These are phyloP conservation scores for Nibea coibor DNA, from an alignment of 2,113 vertebrate genomes.

Conservation along the genomic window DNA sequence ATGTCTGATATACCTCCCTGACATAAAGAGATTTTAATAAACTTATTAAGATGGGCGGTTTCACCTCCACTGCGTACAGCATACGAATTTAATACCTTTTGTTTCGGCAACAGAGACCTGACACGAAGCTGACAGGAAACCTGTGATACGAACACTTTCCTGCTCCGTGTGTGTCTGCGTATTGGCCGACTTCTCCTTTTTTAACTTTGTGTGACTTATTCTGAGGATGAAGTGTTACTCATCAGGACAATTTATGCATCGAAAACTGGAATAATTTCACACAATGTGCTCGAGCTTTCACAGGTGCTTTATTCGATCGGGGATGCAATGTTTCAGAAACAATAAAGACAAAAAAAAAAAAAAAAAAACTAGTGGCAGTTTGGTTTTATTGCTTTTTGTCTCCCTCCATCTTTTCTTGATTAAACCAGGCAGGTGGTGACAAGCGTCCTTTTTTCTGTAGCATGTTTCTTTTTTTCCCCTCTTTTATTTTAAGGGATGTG, in stretches of 20 bases:
- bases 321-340: slow-evolving; percentile 54
- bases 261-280: slow-evolving; percentile 41
- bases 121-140: neutral
- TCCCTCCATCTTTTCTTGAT: slow-evolving; percentile 62
- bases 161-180: neutral
- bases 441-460: slow-evolving; percentile 23
- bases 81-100: neutral
- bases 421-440: slow-evolving; percentile 58
- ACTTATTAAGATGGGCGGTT: neutral
- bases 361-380: slow-evolving; percentile 54
- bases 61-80: neutral
- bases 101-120: neutral
- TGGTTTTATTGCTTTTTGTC: slow-evolving; percentile 73
- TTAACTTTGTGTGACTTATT: slow-evolving; percentile 20
- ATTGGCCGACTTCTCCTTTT: neutral
- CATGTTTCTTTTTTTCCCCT: neutral
- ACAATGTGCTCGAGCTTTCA: slow-evolving; percentile 36
- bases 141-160: neutral
- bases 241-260: slow-evolving; percentile 30
- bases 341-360: slow-evolving; percentile 33
- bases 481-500: slow-evolving; percentile 14
- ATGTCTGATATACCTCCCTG: neutral
- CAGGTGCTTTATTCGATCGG: slow-evolving; percentile 66
- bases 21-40: neutral
- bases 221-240: neutral